A percentile compares a stretch with the other conserved stretches of the same genome.
phyloP scores from a whole-genome alignment of 2,888 invertebrate species.

The Peribatodes rhomboidaria region DNA sequence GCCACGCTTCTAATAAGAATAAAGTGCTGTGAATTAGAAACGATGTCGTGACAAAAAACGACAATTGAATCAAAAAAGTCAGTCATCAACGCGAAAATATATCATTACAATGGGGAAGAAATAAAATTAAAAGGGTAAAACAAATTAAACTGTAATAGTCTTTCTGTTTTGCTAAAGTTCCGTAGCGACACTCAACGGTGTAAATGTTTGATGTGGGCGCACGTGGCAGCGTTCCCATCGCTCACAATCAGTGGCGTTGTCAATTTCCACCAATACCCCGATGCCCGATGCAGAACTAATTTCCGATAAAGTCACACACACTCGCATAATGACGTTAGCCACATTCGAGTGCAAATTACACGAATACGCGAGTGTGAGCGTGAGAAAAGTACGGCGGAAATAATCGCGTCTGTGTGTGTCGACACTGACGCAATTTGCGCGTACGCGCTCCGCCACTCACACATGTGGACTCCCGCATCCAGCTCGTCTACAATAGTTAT shows the following conservation, averaged over 20 bases:
- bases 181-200: constrained; percentile 61
- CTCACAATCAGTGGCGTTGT: constrained; percentile 71
- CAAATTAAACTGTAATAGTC: constrained; percentile 46
- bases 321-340: constrained; percentile 65
- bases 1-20: constrained; percentile 34
- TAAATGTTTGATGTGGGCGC: constrained; percentile 76
- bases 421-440: constrained; percentile 66
- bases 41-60: constrained; percentile 32
- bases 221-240: constrained; percentile 78
- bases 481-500: constrained; percentile 73
- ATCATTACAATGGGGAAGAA: constrained; percentile 59
- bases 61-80: constrained; percentile 21
- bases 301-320: constrained; percentile 75
- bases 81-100: constrained; percentile 54
- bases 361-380: constrained; percentile 75
- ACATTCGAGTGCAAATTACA: constrained; percentile 75
- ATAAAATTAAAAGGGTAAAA: constrained; percentile 63
- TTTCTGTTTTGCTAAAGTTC: constrained; percentile 69
- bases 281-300: constrained; percentile 78
- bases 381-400: constrained; percentile 83
- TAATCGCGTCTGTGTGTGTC: constrained; percentile 69
- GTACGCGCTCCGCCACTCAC: constrained; percentile 62
- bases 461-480: constrained; percentile 73
- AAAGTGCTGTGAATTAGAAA: constrained; percentile 32
- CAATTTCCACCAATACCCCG: constrained; percentile 78